Evolutionary conservation across 2,888 invertebrate genomes (phyloP), one percentile per base, ranked within the genome.

Genomic region (Morpho deidamia): DNA sequence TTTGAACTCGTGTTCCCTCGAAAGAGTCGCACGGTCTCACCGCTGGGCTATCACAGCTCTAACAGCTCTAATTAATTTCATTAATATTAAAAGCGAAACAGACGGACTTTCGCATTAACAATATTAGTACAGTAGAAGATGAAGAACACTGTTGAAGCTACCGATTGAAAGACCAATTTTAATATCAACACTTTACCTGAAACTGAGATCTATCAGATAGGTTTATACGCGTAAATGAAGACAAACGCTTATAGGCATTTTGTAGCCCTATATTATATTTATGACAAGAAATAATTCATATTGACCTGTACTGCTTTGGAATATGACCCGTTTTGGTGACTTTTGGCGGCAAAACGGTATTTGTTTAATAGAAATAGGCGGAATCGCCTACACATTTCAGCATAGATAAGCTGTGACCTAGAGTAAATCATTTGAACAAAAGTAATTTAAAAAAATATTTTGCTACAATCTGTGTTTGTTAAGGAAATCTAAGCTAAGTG

Each of bases 181-280:
- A 45, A 42, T 51, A 10, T 37, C 14, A 35, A 41, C n/a, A 11
- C 35, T n/a, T n/a, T 7, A 50, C 7, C 38, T 46, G 23, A 42
- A 11, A 9, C 37, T 44, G 11, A 11, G 35, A 38, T 51, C 38
- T 38, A 37, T 33, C 37, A 37, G 11, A 52, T 43, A 49, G 37
- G 11, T 50, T 12, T 14, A n/a, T 12, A 38, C 8, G 51, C 23
- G 59, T 61, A 61, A 64, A 66, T 61, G 58, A 59, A 66, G 65
- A 66, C 60, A 57, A 58, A 66, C 60, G 55, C 45, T 52, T 49
- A 43, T 51, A 53, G 34, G 53, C 54, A 56, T 58, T 63, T 62
- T 61, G 62, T 63, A 54, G 44, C 42, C 58, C 55, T 59, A 56
- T 53, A 40, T 43, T 43, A 33, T 14, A 9, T 34, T 47, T 10